Base-by-base conservation (phyloP, 1,140 invertebrate genomes). In the Platyscapa corneri region DNA sequence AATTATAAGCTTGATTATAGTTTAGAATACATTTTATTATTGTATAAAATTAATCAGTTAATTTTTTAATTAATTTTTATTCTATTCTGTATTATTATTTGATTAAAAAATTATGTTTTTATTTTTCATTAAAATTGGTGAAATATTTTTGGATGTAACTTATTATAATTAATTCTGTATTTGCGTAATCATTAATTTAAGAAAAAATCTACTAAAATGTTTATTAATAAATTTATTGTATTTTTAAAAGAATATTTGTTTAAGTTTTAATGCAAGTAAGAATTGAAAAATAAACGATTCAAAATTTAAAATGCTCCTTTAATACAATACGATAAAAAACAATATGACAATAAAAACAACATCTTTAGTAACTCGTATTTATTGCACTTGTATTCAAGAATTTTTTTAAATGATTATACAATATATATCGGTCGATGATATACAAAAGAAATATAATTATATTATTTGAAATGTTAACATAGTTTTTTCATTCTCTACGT, bases 371-470 rank as follows among this genome's bases (percentile, higher is more conserved):
- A 88, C 79, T 80, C 39, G 65, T 86, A 74, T 82, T 84, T 86
- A 86, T 79, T 86, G 83, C 83, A 84, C 53, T 85, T 80, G 65
- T 86, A 83, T 85, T 78, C 74, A 86, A 85, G 77, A 80, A 86
- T 83, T 86, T 46, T 84, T 75, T 83, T 56, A 82, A 67, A 86
- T 85, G 86, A 88, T 86, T 84, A 88, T 88, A 90, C 85, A 84
- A 86, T 84, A 88, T 78, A 82, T 56, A 78, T 82, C 27, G 67
- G 34, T 82, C 77, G 75, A 87, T 87, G 82, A 72, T 89, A 88
- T 90, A 90, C 85, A 88, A 90, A 90, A 91, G 87, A 89, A 91
- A 91, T 91, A 90, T 92, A 90, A 90, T 92, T 90, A 90, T 89
- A 89, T 89, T 91, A 90, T 91, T 87, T 90, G 81, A 88, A 77